Evolutionary conservation across 1,140 invertebrate species (phyloP), one percentile per base, ranked within the genome.

Genomic region (Aphelinus atriplicis): DNA sequence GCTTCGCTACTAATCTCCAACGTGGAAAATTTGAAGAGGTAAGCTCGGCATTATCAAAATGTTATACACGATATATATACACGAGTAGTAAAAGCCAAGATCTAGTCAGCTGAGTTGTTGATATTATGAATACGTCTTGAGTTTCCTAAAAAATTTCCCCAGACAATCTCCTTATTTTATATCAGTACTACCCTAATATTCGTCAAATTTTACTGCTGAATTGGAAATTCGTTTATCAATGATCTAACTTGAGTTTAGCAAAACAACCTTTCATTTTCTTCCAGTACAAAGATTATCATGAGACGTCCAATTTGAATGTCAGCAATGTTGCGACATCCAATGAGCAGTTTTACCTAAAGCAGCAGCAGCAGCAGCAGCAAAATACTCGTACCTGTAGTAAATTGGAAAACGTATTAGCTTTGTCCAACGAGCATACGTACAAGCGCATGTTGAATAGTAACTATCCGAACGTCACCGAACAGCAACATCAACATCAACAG

Each of bases 281-380:
- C n/a, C 50, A 76, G 26, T 79, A 82, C 46, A 84, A 84, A 63
- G 81, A 85, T 61, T 68, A 84, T 71, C 80, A 83, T 48, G 83
- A 84, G 6, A 74, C 76, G 7, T 70, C 64, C 61, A 79, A 80
- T 77, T 53, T 83, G 42, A 84, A 80, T 72, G 77, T 81, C 42
- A 71, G 78, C 6, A 81, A 80, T 61, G 63, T 81, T 42, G 53
- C 71, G 61, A 76, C 81, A 75, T 73, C 77, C 9, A 84, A 80
- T 26, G 85, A 88, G 7, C 82, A 83, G n/a, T 26, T 80, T 6
- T 73, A 82, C 7, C 83, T 83, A 67, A 74, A 81, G 7, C 84
- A 84, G 2, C 83, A 84, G 7, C 83, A 83, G 62, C 65, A 73
- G 7, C 61, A 73, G 7, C 60, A 71, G 3, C 69, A 76, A 57